phyloP scores from a whole-genome alignment of 1,140 invertebrate species.

The Ceratosolen solmsi region DNA sequence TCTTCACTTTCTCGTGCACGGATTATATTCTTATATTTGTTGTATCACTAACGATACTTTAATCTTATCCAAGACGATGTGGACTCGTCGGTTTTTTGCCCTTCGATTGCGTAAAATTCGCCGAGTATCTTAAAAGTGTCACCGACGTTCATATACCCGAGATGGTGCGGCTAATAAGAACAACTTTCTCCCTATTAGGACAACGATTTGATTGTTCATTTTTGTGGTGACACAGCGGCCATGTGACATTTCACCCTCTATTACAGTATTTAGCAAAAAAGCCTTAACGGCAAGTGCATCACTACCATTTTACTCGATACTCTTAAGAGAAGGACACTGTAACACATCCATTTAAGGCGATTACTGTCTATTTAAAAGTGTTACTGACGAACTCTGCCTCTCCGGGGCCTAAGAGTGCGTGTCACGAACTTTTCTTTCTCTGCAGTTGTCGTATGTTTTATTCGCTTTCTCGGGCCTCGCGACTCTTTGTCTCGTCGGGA shows the following conservation, averaged over 20 bases:
- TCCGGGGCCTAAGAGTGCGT: neutral
- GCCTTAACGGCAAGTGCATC: neutral
- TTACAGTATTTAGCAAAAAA: neutral
- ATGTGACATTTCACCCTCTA: neutral
- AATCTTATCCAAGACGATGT: neutral
- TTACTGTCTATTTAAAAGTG: neutral
- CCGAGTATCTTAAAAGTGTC: neutral
- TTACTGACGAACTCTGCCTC: neutral
- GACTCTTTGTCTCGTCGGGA: conserved; percentile 19
- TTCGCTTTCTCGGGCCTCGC: conserved; percentile 22
- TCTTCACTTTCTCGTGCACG: neutral
- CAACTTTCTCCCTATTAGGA: conserved; percentile 33
- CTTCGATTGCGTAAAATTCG: conserved; percentile 36
- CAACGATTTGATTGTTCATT: neutral
- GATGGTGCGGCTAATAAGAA: neutral
- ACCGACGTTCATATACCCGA: neutral
- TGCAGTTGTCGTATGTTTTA: neutral
- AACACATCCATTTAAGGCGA: conserved; percentile 7
- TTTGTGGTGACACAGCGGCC: neutral
- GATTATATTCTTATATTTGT: neutral
- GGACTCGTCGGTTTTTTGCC: conserved; percentile 1
- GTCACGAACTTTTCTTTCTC: conserved; percentile 23
- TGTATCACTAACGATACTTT: neutral
- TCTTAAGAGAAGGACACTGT: neutral
- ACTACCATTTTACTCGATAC: neutral